Percentiles rank a stretch among this genome's conserved stretches.
These are phyloP conservation scores for Thrips palmi DNA, from an alignment of 1,140 invertebrate genomes.

Conservation along the genomic window DNA sequence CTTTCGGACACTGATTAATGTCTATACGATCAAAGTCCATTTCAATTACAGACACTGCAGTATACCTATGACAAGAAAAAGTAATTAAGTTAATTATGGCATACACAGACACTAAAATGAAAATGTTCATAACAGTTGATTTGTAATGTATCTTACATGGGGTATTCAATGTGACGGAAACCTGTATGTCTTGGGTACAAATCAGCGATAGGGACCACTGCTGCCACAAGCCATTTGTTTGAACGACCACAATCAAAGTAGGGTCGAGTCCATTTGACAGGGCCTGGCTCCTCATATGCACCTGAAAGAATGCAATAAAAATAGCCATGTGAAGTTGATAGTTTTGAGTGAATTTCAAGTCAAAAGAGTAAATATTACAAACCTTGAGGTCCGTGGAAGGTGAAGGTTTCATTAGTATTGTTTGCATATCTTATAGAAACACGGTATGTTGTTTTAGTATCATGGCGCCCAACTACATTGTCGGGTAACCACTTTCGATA, in stretches of 20 bases:
- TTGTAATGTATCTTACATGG: constrained; percentile 46
- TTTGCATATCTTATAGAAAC: constrained; percentile 85
- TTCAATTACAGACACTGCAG: constrained; percentile 80
- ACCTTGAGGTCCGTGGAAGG: constrained; percentile 83
- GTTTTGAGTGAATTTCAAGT: background rate
- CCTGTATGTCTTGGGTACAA: constrained; percentile 88
- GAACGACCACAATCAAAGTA: constrained; percentile 94
- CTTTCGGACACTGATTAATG: constrained; percentile 89
- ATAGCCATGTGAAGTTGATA: constrained; percentile 4
- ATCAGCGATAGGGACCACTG: constrained; percentile 85
- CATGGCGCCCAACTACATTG: constrained; percentile 56
- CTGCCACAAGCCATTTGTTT: constrained; percentile 89
- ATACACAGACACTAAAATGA: background rate
- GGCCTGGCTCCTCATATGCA: constrained; percentile 71
- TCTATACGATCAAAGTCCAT: constrained; percentile 95
- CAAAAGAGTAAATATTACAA: constrained; percentile 9
- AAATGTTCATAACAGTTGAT: background rate
- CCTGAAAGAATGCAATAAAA: constrained; percentile 24
- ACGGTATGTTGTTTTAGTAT: constrained; percentile 86
- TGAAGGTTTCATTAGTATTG: constrained; percentile 86
- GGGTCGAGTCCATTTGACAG: constrained; percentile 82
- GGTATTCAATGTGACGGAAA: constrained; percentile 88
- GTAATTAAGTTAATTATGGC: constrained; percentile 5
- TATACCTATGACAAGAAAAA: constrained; percentile 46
- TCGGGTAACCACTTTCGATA: constrained; percentile 78